Evolutionary conservation across 2,888 invertebrate species (phyloP).

Genomic region (Punctoribates punctum): DNA sequence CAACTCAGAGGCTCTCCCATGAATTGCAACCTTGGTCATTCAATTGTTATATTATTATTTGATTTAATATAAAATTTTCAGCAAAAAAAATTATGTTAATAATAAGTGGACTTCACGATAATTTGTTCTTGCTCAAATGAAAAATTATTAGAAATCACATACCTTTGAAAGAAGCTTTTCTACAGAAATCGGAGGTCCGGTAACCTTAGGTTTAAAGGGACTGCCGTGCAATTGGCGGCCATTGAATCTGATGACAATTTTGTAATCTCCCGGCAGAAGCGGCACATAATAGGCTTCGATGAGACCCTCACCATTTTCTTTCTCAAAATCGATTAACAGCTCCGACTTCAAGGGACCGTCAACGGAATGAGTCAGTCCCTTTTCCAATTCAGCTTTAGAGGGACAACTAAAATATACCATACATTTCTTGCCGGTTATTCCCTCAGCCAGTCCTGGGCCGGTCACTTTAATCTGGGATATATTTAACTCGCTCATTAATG

Average conservation of each 20-base stretch:
- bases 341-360: constrained; percentile 24
- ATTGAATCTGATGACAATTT: background rate
- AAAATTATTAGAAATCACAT: no score
- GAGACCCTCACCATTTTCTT: background rate
- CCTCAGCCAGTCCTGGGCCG: background rate
- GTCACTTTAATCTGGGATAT: background rate
- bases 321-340: background rate
- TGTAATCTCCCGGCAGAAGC: constrained; percentile 7
- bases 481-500: background rate
- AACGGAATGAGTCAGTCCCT: background rate
- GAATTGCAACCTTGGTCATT: background rate
- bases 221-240: background rate
- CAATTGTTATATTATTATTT: no score
- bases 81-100: no score
- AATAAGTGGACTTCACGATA: no score
- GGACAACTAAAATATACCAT: no score
- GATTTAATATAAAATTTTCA: no score
- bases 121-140: no score
- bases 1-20: constrained; percentile 27
- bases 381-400: constrained; percentile 13
- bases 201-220: constrained; percentile 1
- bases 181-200: background rate
- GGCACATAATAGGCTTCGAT: constrained; percentile 20
- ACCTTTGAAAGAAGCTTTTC: constrained; percentile 33
- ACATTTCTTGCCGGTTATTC: constrained; percentile 30